Evolutionary conservation across 1,140 invertebrate species (phyloP).

Genomic region (Trichonephila inaurata): DNA sequence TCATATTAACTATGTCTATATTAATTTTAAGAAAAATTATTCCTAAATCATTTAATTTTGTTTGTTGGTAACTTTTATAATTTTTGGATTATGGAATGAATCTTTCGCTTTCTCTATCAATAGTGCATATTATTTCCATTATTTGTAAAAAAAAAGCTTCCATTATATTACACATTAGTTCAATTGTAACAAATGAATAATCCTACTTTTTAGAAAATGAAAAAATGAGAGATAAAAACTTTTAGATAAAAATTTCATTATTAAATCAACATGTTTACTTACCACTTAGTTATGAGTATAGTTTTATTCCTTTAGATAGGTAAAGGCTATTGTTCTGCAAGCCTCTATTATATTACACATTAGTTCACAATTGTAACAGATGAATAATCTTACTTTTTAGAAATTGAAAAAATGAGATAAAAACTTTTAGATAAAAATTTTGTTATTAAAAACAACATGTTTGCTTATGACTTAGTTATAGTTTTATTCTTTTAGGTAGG

Average conservation of each 20-base stretch:
- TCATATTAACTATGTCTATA: too few relatives aligned
- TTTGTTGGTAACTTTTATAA: too few relatives aligned
- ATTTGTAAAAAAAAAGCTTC: neutral
- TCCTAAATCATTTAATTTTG: too few relatives aligned
- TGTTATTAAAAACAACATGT: neutral
- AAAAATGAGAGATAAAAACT: neutral
- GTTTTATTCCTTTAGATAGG: slow-evolving; percentile 86
- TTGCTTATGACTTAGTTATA: neutral
- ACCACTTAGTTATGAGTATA: neutral
- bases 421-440: neutral
- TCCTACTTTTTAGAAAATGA: neutral
- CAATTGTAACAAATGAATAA: neutral
- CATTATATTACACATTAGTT: too few relatives aligned
- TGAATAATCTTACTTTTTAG: too few relatives aligned
- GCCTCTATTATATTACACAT: neutral
- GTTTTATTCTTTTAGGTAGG: slow-evolving; percentile 86
- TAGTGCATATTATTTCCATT: too few relatives aligned
- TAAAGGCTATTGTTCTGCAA: slow-evolving; percentile 96
- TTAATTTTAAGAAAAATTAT: too few relatives aligned
- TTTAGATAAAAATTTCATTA: too few relatives aligned
- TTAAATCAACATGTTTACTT: neutral
- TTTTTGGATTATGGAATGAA: too few relatives aligned
- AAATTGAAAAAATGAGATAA: too few relatives aligned
- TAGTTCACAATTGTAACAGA: too few relatives aligned
- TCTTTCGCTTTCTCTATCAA: too few relatives aligned